Evolutionary conservation across 1,140 invertebrate species (phyloP), one percentile per base, ranked within the genome.

Genomic region (Drosophila arawakana): DNA sequence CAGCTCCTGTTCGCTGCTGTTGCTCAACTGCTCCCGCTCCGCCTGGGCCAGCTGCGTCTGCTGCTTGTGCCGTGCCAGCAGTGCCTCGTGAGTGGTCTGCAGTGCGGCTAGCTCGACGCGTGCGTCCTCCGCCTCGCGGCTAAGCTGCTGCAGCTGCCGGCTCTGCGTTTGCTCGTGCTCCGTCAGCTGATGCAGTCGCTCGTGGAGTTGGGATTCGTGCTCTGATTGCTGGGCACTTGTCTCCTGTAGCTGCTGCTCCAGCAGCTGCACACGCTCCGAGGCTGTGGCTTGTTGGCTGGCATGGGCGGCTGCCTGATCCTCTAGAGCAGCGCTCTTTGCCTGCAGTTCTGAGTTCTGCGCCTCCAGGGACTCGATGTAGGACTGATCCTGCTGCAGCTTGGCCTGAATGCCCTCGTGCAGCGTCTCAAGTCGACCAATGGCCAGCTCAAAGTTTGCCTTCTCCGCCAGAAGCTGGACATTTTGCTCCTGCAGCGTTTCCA

Each of bases 311-410:
- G 94, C 84, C 61, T 93, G 93, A 88, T 95, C 94, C 90, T 96
- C 94, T 2, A 96, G 92, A 7, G 93, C 93, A n/a, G 90, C 91
- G 55, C 94, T 93, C 75, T 93, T 93, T 5, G 93, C 93, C 73
- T 95, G 95, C 35, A 94, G 94, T 63, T 95, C 95, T 0, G 89
- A 91, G n/a, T 95, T 92, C 75, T 96, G 95, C 13, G 93, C 92
- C 77, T 96, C 95, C 47, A 96, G 92, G 57, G 94, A 95, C 90
- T 96, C 96, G 47, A 96, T 95, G 73, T 95, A 95, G 8, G 95
- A 93, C 78, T 96, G 95, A 55, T 95, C 92, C 91, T 96, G 95
- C 84, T 96, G 95, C 18, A 96, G 84, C 91, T 96, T 96, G 4
- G 94, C 94, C 58, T 95, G 84, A 92, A 90, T 93, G 90, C 84